Evolutionary conservation across 2,113 vertebrate genomes (phyloP).

Genomic region (Epinephelus fuscoguttatus): DNA sequence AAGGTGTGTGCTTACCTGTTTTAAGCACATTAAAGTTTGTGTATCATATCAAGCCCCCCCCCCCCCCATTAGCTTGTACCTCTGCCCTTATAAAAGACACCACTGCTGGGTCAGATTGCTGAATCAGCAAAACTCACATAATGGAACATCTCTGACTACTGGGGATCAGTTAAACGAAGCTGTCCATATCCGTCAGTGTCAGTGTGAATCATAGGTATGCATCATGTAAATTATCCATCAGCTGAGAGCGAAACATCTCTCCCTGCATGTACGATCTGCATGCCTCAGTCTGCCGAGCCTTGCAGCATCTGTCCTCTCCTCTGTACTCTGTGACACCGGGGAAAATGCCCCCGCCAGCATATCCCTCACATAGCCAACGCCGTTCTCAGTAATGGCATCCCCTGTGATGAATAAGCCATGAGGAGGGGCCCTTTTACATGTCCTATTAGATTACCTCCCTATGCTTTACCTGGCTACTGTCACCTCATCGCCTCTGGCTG

Average conservation of each 20-base stretch:
- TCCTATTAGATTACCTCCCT: slow-evolving; percentile 80
- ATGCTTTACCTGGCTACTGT: slow-evolving; percentile 79
- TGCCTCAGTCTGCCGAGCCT: slow-evolving; percentile 57
- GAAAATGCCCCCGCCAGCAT: slow-evolving; percentile 78
- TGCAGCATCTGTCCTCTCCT: slow-evolving; percentile 61
- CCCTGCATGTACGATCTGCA: slow-evolving; percentile 61
- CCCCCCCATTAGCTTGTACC: slow-evolving; percentile 2
- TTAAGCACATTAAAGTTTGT: slow-evolving; percentile 3
- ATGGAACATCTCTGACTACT: slow-evolving; percentile 35
- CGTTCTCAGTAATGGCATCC: slow-evolving; percentile 82
- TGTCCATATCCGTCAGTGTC: slow-evolving; percentile 23
- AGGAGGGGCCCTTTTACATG: slow-evolving; percentile 80
- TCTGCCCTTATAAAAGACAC: slow-evolving; percentile 27
- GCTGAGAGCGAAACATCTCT: slow-evolving; percentile 32
- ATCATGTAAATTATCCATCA: slow-evolving; percentile 35
- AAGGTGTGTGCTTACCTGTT: slow-evolving; percentile 27
- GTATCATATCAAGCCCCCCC: slow-evolving; percentile 23
- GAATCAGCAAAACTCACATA: slow-evolving; percentile 49
- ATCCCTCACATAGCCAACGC: slow-evolving; percentile 69
- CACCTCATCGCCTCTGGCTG: slow-evolving; percentile 65
- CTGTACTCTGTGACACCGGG: slow-evolving; percentile 72
- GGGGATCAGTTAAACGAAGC: slow-evolving; percentile 27
- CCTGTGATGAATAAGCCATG: slow-evolving; percentile 84
- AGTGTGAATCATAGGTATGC: slow-evolving; percentile 16
- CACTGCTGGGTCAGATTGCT: slow-evolving; percentile 35